Evolutionary conservation across 2,888 invertebrate genomes (phyloP), one percentile per base, ranked within the genome.

Genomic region (Marronus borbonicus): DNA sequence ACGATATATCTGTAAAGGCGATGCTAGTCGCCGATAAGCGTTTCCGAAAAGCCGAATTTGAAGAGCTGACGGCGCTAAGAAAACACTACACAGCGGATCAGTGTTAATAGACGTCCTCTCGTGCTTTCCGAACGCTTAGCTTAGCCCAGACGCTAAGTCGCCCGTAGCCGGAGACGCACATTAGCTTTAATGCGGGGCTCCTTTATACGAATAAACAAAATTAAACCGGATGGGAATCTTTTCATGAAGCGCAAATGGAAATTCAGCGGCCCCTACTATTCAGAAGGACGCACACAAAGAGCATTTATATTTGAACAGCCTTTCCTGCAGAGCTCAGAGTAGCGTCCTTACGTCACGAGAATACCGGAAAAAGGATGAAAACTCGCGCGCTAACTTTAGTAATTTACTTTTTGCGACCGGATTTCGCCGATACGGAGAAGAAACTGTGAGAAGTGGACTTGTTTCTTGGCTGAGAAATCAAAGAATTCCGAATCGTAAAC

Each of bases 191-290:
- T 69, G 70, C 77, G 68, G 69, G 55, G 49, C 39, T 60, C 60
- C 62, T 69, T 58, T 31, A 14, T 49, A 62, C 70, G 70, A 77
- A 77, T 77, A 77, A 77, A 77, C 77, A 77, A 77, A 77, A 77
- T 77, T 77, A 77, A 77, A 70, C 77, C 49, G 70, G 77, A 77
- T 70, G 68, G 76, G 76, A 76, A 65, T 76, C 76, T 76, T 76
- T 76, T 66, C 76, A 76, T 70, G 70, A 58, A 58, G 70, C 76
- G 76, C 39, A 76, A 76, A 76, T 76, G 76, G 76, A 76, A 76
- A 76, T 66, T 66, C 55, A 39, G n/a, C 17, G 55, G 10, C 55
- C 76, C 10, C 36, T 39, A 4, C 44, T 52, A 36, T 5, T 4
- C 5, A 36, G 31, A 36, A n/a, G 58, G 55, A 58, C 36, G 24